phyloP scores from a whole-genome alignment of 2,888 invertebrate genomes.

The Epinotia bilunana region DNA sequence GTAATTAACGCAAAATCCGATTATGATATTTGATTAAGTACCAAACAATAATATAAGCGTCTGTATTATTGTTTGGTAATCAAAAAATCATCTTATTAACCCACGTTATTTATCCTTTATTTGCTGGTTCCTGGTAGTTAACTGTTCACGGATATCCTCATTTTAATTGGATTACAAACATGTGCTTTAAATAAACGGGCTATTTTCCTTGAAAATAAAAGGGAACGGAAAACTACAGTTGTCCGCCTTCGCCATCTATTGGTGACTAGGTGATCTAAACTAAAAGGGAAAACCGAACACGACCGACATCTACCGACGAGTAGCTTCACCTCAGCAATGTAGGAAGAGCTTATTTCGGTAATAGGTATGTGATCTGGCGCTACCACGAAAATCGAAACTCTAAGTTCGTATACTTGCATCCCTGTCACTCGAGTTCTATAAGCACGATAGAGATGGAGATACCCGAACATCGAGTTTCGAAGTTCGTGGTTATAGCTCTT shows the following conservation, averaged over 20 bases:
- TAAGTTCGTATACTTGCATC: too few relatives aligned
- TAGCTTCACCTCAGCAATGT: conserved; percentile 14
- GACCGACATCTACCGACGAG: conserved; percentile 26
- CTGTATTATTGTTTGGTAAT: too few relatives aligned
- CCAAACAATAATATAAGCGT: too few relatives aligned
- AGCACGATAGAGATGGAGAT: too few relatives aligned
- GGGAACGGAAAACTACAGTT: too few relatives aligned
- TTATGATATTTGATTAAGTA: too few relatives aligned
- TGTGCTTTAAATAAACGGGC: background rate
- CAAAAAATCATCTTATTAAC: background rate
- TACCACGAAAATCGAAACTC: too few relatives aligned
- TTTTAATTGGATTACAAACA: background rate
- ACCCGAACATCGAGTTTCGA: too few relatives aligned
- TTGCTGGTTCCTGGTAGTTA: background rate
- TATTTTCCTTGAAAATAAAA: conserved; percentile 7
- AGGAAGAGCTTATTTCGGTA: background rate
- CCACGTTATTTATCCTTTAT: conserved; percentile 47
- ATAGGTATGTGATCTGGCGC: too few relatives aligned
- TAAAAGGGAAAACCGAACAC: background rate
- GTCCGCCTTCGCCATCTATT: conserved; percentile 55
- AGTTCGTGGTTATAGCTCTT: too few relatives aligned
- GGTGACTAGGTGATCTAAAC: conserved; percentile 48
- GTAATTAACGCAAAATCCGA: background rate
- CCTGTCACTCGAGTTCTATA: too few relatives aligned
- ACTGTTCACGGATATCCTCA: background rate